Evolutionary conservation across 2,113 vertebrate species (phyloP), one percentile per base, ranked within the genome.

Genomic region (Saguinus imperator): DNA sequence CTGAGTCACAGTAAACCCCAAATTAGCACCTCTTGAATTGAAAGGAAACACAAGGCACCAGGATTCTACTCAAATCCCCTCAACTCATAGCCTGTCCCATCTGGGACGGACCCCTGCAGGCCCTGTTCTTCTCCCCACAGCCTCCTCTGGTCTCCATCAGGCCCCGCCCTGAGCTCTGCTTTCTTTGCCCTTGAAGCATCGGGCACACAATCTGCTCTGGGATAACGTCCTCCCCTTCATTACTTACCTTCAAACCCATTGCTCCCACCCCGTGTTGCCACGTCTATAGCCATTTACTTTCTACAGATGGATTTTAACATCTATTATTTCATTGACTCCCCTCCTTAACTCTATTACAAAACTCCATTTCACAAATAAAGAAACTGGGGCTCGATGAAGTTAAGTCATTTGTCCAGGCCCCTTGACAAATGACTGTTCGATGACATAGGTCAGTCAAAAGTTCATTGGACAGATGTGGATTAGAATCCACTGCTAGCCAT

Each of bases 221-320:
- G n/a, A 3, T 40, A 8, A 3, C 0, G 1, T 29, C 77, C 5
- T 16, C 21, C 25, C 37, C 25, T 4, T n/a, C 25, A 32, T 1
- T 13, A 43, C 27, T 20, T 0, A 3, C 5, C 70, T 66, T 68
- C 79, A 52, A 10, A 32, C 23, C 50, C 48, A 12, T 0, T 18
- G 2, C 16, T 66, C 23, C 14, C 32, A 52, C 37, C 40, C 11
- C 2, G 11, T n/a, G 50, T 50, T 17, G 76, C n/a, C 50, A 32
- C 0, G 2, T 45, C 4, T 27, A 3, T 14, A 35, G 75, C 83
- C 45, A 13, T 27, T 68, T 48, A 32, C 48, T 8, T 92, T 79
- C 43, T 37, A 43, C 55, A 76, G 27, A 91, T 37, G 55, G 73
- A 76, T 20, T 29, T 87, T 89, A 20, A 11, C 9, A 8, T 35